phyloP scores from a whole-genome alignment of 2,888 invertebrate species.

The Caenorhabditis virilis region DNA sequence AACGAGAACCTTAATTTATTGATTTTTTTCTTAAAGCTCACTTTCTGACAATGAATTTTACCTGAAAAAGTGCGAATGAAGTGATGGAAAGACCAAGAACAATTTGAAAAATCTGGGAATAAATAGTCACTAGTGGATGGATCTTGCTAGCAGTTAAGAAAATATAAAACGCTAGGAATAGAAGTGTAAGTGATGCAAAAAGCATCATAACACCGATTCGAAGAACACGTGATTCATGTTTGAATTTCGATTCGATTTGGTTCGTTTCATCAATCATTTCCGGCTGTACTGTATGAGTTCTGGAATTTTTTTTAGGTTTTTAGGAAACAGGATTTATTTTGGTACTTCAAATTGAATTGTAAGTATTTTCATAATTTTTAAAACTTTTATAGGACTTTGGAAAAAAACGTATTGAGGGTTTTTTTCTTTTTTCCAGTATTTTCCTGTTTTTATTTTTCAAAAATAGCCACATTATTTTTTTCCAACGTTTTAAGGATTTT shows the following conservation, averaged over 20 bases:
- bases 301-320: too few relatives aligned
- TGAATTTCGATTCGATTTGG: neutral
- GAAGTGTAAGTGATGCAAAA: neutral
- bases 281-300: constrained; percentile 10
- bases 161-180: constrained; percentile 18
- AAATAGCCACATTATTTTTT: too few relatives aligned
- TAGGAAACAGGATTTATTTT: too few relatives aligned
- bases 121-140: constrained; percentile 34
- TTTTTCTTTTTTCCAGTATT: too few relatives aligned
- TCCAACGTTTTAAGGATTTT: too few relatives aligned
- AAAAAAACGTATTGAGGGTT: too few relatives aligned
- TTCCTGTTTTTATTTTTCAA: too few relatives aligned
- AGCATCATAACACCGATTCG: neutral
- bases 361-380: too few relatives aligned
- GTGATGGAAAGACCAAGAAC: constrained; percentile 32
- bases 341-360: too few relatives aligned
- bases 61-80: constrained; percentile 30
- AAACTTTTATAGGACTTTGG: too few relatives aligned
- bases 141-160: constrained; percentile 13
- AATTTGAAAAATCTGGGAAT: constrained; percentile 30
- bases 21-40: neutral
- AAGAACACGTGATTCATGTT: neutral
- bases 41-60: neutral
- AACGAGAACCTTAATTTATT: constrained; percentile 19
- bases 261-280: constrained; percentile 4